phyloP scores from a whole-genome alignment of 2,888 invertebrate species.

The Rhorus exstirpatorius region DNA sequence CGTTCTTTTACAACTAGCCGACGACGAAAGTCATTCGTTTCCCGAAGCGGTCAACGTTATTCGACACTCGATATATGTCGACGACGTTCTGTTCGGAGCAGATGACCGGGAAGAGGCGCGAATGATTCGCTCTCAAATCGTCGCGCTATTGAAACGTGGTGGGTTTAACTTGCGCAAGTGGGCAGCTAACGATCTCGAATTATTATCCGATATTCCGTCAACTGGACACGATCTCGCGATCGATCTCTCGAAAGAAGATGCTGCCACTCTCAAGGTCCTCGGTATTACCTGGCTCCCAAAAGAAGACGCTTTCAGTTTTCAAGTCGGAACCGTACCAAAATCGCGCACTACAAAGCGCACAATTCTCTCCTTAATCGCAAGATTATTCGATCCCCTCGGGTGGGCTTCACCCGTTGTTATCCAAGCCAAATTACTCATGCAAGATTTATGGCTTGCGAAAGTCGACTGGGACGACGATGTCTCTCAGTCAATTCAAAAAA shows the following conservation, averaged over 20 bases:
- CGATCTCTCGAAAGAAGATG: conserved; percentile 1
- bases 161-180: conserved; percentile 22
- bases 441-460: too few relatives aligned
- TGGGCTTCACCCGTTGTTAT: conserved; percentile 16
- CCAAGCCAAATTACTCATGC: conserved; percentile 4
- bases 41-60: neutral
- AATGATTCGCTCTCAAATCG: too few relatives aligned
- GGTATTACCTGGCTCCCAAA: conserved; percentile 24
- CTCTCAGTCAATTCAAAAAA: neutral
- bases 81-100: too few relatives aligned
- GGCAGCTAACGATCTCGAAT: neutral
- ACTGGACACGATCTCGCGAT: conserved; percentile 7
- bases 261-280: neutral
- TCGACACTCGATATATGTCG: neutral
- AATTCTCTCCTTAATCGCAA: conserved; percentile 13
- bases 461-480: conserved; percentile 16
- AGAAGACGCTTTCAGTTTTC: too few relatives aligned
- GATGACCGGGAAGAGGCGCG: too few relatives aligned
- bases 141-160: neutral
- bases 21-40: neutral
- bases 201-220: neutral
- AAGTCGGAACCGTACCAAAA: neutral
- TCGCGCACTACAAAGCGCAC: conserved; percentile 7
- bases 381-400: conserved; percentile 16
- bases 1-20: too few relatives aligned